Conservation (phyloP, 2,797 vertebrate species). For the Tokudaia muenninki region DNA sequence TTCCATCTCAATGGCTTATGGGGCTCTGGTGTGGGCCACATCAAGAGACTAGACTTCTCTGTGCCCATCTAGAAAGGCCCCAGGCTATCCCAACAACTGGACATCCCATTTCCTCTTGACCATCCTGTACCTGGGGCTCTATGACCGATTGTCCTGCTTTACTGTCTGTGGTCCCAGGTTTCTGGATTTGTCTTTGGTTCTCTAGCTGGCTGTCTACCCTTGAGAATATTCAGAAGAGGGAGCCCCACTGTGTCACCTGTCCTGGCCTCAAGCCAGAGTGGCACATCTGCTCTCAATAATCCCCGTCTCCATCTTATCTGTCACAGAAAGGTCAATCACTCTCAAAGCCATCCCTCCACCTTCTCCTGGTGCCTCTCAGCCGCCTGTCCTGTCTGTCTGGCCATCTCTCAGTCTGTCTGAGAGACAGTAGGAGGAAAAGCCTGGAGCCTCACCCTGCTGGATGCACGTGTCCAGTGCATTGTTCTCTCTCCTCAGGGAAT, state of each 20-base stretch:
- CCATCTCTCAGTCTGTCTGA: slow-evolving; percentile 70
- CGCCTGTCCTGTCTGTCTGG: slow-evolving; percentile 61
- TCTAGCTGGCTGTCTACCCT: background rate
- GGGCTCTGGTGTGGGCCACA: background rate
- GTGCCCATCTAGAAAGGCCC: background rate
- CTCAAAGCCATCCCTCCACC: background rate
- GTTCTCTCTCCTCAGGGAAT: slow-evolving; percentile 55
- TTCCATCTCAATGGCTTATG: background rate
- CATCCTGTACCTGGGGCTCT: background rate
- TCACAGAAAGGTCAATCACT: background rate
- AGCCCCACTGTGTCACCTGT: background rate
- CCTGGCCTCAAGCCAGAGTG: background rate
- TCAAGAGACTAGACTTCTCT: background rate
- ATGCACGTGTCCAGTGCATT: slow-evolving; percentile 13
- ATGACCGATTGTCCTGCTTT: too few species aligned
- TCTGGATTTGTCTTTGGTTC: background rate
- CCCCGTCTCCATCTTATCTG: background rate
- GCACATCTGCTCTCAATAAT: background rate
- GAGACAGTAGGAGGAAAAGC: slow-evolving; percentile 74
- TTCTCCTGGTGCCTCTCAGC: slow-evolving; percentile 10
- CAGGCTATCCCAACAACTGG: background rate
- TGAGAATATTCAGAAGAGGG: background rate
- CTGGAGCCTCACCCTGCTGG: slow-evolving; percentile 66
- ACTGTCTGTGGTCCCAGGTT: background rate
- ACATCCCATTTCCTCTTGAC: rapidly evolving